Base-by-base conservation (phyloP, 2,888 invertebrate species). In the Tenthredo scrophulariae region DNA sequence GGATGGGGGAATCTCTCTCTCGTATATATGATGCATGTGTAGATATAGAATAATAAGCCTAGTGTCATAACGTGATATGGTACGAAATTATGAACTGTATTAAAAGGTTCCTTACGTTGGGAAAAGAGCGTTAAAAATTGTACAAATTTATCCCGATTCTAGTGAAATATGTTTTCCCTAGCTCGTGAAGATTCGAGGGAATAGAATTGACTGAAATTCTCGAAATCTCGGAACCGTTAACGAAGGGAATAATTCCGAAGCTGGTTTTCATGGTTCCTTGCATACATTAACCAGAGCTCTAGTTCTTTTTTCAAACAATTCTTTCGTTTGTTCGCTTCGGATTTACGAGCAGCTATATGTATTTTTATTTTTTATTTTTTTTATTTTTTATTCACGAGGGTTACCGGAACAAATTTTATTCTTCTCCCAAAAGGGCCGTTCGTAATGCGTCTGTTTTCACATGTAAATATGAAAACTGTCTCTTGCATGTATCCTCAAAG, bases 331-430 rank as follows among this genome's bases (percentile, higher is more conserved):
- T 3, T 65, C 26, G 22, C 10, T 65, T 13, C 13, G 65, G 26
- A 67, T 13, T 67, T 33, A 67, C 15, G 18, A 67, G 26, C 33
- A 67, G 33, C n/a, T 54, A 54, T n/a, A 54, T 67, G 18, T 33
- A 2, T 67, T 33, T 9, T 65, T 10, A 10, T 65, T 26, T 26
- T 29, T 33, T 18, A 33, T 18, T 33, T 33, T 33, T n/a, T 26
- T 29, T 65, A 3, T 18, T 67, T 18, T 33, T 33, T 33, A 67
- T 67, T 29, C 26, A 26, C 67, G 18, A 18, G 33, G 67, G 33
- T 33, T 67, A 33, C 67, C 67, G 67, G 33, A 67, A 67, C 67
- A 33, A 67, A 33, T 67, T 67, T 67, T 18, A 67, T 67, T 67
- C 67, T 18, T 67, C 7, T 33, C 33, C 67, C 29, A 33, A 18